Conservation (phyloP, 2,113 vertebrate genomes). For the Syrrhaptes paradoxus region DNA sequence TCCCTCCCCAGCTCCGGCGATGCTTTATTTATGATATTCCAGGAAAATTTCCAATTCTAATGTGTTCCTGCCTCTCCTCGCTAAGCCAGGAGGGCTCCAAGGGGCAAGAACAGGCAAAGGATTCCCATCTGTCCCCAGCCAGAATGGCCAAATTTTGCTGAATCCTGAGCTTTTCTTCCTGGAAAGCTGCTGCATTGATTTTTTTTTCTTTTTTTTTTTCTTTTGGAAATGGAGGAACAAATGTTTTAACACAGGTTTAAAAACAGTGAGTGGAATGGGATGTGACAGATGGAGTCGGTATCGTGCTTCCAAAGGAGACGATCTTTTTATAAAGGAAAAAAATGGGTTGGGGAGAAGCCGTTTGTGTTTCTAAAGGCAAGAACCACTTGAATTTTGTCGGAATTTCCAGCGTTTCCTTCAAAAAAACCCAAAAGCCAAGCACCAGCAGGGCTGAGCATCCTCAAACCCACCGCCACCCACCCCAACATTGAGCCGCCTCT, state of each 20-base stretch:
- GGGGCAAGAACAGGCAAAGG: fast-evolving
- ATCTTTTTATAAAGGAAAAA: neutral
- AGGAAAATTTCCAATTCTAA: neutral
- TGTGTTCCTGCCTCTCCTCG: neutral
- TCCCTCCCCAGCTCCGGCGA: neutral
- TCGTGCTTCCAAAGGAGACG: neutral
- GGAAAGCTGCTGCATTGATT: neutral
- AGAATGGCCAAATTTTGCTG: neutral
- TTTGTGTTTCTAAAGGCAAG: neutral
- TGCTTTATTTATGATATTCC: constrained; percentile 40
- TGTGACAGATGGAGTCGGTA: neutral
- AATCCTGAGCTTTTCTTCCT: neutral
- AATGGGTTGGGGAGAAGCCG: fast-evolving
- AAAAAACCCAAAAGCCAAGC: neutral
- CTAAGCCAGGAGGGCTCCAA: neutral
- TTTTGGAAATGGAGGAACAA: neutral
- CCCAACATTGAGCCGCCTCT: neutral
- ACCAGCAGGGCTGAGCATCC: fast-evolving
- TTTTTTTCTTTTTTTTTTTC: neutral
- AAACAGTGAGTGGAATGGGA: neutral
- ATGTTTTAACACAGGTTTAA: neutral
- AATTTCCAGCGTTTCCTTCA: neutral
- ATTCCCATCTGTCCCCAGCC: neutral
- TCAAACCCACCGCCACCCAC: fast-evolving
- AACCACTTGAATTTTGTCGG: neutral